These are phyloP conservation scores for Tigriopus japonicus DNA, from an alignment of 1,140 invertebrate genomes.

Conservation along the genomic window DNA sequence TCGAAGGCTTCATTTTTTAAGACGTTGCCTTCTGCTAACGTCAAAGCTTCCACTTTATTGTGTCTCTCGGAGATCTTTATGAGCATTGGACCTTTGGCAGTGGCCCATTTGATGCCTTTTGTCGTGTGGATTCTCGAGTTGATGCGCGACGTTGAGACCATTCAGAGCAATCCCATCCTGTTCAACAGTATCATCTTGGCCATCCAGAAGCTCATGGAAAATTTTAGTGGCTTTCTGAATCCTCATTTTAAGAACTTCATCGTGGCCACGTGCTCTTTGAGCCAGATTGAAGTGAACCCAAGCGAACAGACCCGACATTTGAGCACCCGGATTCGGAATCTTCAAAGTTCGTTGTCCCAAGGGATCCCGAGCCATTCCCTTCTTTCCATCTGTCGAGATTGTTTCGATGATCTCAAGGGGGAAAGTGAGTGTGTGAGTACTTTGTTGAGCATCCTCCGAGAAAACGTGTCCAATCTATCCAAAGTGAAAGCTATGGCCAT, in stretches of 20 bases:
- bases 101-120: neutral
- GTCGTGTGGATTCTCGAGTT: neutral
- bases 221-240: conserved; percentile 12
- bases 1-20: neutral
- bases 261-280: neutral
- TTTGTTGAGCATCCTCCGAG: neutral
- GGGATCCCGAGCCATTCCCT: conserved; percentile 9
- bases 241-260: neutral
- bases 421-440: neutral
- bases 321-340: neutral
- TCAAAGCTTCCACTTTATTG: neutral
- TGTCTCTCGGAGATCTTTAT: conserved; percentile 4
- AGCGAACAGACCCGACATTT: neutral
- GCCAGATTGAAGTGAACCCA: neutral
- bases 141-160: neutral
- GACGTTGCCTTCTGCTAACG: neutral
- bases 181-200: conserved; percentile 1
- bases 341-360: neutral
- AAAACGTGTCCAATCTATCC: neutral
- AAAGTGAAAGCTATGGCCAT: neutral
- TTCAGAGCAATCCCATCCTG: neutral
- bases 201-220: conserved; percentile 6
- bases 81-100: neutral
- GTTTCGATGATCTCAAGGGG: neutral
- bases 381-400: neutral